Conservation (phyloP, 2,113 vertebrate genomes). For the Fulica atra region DNA sequence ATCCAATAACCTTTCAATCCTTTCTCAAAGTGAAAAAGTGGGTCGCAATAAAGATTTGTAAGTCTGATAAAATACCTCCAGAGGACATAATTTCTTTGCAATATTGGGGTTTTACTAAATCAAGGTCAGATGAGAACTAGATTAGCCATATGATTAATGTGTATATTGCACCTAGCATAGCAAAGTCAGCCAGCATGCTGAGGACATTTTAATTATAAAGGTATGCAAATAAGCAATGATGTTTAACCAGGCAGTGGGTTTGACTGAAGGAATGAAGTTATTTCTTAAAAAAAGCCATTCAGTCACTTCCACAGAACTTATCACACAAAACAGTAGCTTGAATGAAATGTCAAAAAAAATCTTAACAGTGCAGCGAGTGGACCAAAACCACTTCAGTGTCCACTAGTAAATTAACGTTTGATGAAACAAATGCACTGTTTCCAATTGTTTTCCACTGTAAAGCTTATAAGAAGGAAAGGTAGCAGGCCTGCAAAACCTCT, state of each 20-base stretch:
- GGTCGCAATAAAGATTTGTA: slow-evolving; percentile 24
- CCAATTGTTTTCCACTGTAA: background rate
- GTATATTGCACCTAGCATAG: background rate
- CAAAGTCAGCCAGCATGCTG: slow-evolving; percentile 10
- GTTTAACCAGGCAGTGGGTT: background rate
- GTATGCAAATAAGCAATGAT: background rate
- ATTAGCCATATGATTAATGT: slow-evolving; percentile 53
- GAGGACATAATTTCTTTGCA: slow-evolving; percentile 22
- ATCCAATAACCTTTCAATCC: slow-evolving; percentile 4
- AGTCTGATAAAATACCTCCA: slow-evolving; percentile 39
- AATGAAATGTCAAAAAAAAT: background rate
- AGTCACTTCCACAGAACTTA: background rate
- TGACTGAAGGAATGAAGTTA: background rate
- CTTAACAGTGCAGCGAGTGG: background rate
- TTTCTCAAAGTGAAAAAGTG: background rate
- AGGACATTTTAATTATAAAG: background rate
- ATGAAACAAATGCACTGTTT: background rate
- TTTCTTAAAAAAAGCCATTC: background rate
- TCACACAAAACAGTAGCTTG: background rate
- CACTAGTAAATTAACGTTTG: background rate
- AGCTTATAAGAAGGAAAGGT: background rate
- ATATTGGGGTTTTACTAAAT: slow-evolving; percentile 33
- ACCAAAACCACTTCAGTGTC: background rate
- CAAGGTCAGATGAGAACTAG: slow-evolving; percentile 48
- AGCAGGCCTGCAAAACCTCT: background rate